Base-by-base conservation (phyloP, 2,797 vertebrate genomes). In the Sarcoramphus papa region DNA sequence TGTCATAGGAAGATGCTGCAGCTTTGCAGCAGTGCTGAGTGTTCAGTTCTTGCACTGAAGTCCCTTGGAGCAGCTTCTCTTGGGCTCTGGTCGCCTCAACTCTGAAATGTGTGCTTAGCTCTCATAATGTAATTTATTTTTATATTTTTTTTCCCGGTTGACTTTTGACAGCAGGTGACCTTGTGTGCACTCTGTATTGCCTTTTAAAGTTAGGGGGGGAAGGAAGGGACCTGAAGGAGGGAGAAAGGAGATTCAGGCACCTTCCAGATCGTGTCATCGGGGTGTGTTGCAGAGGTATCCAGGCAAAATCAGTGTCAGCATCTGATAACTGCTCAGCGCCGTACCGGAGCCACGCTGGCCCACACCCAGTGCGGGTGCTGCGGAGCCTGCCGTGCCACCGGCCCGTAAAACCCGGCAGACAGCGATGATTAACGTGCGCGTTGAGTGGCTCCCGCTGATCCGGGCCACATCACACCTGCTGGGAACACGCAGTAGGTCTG, bases 351-450 rank as follows among this genome's bases (percentile, higher is more conserved):
- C 5, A 4, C 6, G 7, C 69, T 33, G 22, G 20, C 50, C 35
- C 50, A 5, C 9, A 9, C 48, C 68, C 87, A 33, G 28, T 5
- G 41, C 2, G 9, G 45, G 10, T 16, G 2, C 43, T 45, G 35
- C 3, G 3, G 31, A 78, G 15, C 35, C 72, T 68, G 43, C 41
- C 6, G 0, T 47, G 30, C 53, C 63, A 25, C 21, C 19, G 15
- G 45, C 72, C 57, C 28, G 1, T 79, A 24, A 82, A 75, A 79
- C 60, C 56, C 1, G 2, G 7, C 62, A 67, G 65, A 28, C 35
- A 14, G 10, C 3, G 8, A 43, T 40, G n/a, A 35, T 85, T 60
- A 48, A 56, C 20, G 7, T 0, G 2, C 1, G 0, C 3, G 5
- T n/a, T 75, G 63, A 53, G 63, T 45, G 68, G 22, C 43, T 92